A percentile compares a stretch with the other conserved stretches of the same genome.
These are phyloP conservation scores for Agrotis clavis DNA, from an alignment of 2,888 invertebrate species.

Conservation along the genomic window DNA sequence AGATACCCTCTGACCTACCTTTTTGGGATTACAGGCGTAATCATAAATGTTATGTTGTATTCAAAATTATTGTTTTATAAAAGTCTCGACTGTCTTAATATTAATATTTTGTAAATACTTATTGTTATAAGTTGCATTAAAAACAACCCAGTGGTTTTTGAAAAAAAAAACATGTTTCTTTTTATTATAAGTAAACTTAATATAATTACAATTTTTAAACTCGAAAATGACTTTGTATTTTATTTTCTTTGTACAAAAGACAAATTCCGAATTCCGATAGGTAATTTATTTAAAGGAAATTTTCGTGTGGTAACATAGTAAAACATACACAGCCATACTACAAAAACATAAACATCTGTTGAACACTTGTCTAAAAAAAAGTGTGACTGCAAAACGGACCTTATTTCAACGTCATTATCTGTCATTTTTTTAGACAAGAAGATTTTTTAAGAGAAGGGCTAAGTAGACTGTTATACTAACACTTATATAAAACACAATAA, in stretches of 20 bases:
- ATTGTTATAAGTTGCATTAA: background rate
- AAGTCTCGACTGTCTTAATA: constrained; percentile 26
- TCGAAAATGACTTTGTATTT: constrained; percentile 4
- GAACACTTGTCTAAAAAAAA: too few relatives aligned
- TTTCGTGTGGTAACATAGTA: too few relatives aligned
- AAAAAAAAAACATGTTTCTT: background rate
- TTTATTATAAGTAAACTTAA: constrained; percentile 10
- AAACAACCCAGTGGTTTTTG: background rate
- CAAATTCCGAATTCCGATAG: too few relatives aligned
- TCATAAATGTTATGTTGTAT: background rate
- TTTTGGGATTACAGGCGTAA: background rate
- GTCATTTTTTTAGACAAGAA: too few relatives aligned
- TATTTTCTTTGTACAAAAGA: background rate
- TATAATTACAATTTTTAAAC: constrained; percentile 27
- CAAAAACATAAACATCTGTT: too few relatives aligned
- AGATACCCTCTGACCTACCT: background rate
- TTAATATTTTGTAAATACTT: constrained; percentile 33
- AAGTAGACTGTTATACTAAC: background rate
- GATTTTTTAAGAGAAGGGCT: too few relatives aligned
- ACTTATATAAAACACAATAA: background rate
- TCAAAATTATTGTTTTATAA: constrained; percentile 8
- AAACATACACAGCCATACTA: too few relatives aligned
- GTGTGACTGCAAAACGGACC: too few relatives aligned
- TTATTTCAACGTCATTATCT: too few relatives aligned
- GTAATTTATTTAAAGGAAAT: too few relatives aligned